Percentiles rank a stretch among this genome's conserved stretches.
Evolutionary conservation across 2,888 invertebrate species (phyloP).

Genomic region (Shargacucullia verbasci): DNA sequence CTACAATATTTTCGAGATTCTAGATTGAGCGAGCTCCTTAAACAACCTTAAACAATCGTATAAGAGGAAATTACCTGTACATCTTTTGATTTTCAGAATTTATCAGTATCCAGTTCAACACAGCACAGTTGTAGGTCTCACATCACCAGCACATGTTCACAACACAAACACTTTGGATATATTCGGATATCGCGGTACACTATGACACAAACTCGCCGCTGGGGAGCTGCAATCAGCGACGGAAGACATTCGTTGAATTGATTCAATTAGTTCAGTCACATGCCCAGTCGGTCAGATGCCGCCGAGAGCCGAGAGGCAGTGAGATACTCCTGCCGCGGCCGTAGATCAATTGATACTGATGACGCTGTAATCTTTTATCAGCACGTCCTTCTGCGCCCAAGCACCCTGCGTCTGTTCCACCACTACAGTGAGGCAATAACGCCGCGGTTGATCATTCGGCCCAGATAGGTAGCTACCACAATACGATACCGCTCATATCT

Average conservation of each 20-base stretch:
- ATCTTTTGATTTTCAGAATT: slow-evolving; percentile 50
- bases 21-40: not conserved
- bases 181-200: slow-evolving; percentile 45
- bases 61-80: slow-evolving; percentile 61
- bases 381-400: slow-evolving; percentile 65
- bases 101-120: slow-evolving; percentile 10
- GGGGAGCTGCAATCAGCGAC: slow-evolving; percentile 73
- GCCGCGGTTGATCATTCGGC: slow-evolving; percentile 68
- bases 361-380: slow-evolving; percentile 86
- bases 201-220: slow-evolving; percentile 30
- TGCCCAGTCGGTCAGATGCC: slow-evolving; percentile 53
- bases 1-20: too few species aligned
- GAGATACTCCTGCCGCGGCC: slow-evolving; percentile 72
- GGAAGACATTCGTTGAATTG: slow-evolving; percentile 82
- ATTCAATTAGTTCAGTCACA: slow-evolving; percentile 74
- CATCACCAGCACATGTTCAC: slow-evolving; percentile 58
- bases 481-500: slow-evolving; percentile 69
- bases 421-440: slow-evolving; percentile 75
- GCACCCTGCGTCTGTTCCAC: slow-evolving; percentile 67
- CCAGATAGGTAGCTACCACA: slow-evolving; percentile 67
- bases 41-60: not conserved
- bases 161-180: slow-evolving; percentile 45
- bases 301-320: slow-evolving; percentile 52
- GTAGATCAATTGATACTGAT: slow-evolving; percentile 81
- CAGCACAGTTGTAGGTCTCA: slow-evolving; percentile 41